Evolutionary conservation across 2,113 vertebrate genomes (phyloP).

Genomic region (Carassius carassius): DNA sequence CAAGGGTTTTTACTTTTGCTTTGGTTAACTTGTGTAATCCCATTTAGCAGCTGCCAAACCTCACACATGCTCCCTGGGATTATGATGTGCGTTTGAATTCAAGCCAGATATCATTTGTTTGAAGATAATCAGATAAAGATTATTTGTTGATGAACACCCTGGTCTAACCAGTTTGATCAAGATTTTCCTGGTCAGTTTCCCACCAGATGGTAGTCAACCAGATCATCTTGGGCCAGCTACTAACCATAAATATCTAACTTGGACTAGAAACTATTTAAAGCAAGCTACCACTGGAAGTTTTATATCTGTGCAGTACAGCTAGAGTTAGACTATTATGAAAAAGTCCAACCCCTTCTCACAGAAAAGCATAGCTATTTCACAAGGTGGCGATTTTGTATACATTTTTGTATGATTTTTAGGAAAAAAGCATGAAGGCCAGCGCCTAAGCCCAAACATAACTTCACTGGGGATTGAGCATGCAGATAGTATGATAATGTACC

Average conservation of each 20-base stretch:
- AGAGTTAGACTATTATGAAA: not conserved
- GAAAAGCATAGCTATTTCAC: not conserved
- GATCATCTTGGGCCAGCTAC: not conserved
- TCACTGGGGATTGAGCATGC: not conserved
- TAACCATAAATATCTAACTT: not conserved
- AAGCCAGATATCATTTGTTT: too few relatives aligned
- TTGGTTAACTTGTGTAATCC: slow-evolving; percentile 1
- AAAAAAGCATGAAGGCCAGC: not conserved
- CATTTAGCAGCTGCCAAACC: not conserved
- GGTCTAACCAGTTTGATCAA: not conserved
- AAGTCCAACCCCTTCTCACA: not conserved
- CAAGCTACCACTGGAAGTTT: not conserved
- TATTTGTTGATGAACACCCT: too few relatives aligned
- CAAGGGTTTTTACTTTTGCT: not conserved
- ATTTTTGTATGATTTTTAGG: not conserved
- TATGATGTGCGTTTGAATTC: not conserved
- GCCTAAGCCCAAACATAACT: not conserved
- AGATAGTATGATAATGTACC: not conserved
- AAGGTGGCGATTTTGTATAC: not conserved
- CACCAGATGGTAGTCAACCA: not conserved
- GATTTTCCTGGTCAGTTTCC: not conserved
- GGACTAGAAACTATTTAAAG: not conserved
- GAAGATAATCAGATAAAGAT: not conserved
- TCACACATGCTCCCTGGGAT: not conserved
- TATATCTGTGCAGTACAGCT: not conserved